Evolutionary conservation across 2,888 invertebrate genomes (phyloP), one percentile per base, ranked within the genome.

Genomic region (Schizotus pectinicornis): DNA sequence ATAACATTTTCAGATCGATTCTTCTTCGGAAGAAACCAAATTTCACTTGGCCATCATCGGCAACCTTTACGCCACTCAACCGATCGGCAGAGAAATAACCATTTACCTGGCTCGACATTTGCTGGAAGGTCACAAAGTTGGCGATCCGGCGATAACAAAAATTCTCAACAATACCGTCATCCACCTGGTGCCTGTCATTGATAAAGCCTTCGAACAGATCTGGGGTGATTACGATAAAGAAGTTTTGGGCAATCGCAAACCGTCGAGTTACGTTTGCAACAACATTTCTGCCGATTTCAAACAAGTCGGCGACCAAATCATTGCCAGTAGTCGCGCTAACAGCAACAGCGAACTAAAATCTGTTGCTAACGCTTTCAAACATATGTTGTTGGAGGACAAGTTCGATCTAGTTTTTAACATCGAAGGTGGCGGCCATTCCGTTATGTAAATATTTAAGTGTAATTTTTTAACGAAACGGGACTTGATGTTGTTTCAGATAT

Each of bases 41-140:
- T 88, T 92, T 72, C 91, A 92, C 72, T 84, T 96, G 9, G 89
- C 90, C 0, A 77, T 96, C n/a, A 80, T 94, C 30, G 95, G 95
- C 60, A 93, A 94, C 49, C 77, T 94, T 47, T 92, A 89, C 74
- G 89, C 87, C 0, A 87, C 90, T 0, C 90, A 95, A 73, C 92
- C 93, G 0, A 81, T 92, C 9, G 94, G 95, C 0, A 86, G 95
- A 50, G 96, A 97, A 79, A 82, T 97, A 57, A 80, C 90, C 0
- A 73, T 95, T 0, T 89, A 95, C 77, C 83, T 97, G 67, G 91
- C 91, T 0, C 85, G 92, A 0, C 95, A 96, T 80, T 79, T 96
- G 12, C 78, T 90, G 14, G 86, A 84, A 49, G 94, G 92, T 0
- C 86, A 89, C 74, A 22, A 46, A 30, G 82, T 87, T 49, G 86